Evolutionary conservation across 2,113 vertebrate genomes (phyloP).

Genomic region (Reinhardtius hippoglossoides): DNA sequence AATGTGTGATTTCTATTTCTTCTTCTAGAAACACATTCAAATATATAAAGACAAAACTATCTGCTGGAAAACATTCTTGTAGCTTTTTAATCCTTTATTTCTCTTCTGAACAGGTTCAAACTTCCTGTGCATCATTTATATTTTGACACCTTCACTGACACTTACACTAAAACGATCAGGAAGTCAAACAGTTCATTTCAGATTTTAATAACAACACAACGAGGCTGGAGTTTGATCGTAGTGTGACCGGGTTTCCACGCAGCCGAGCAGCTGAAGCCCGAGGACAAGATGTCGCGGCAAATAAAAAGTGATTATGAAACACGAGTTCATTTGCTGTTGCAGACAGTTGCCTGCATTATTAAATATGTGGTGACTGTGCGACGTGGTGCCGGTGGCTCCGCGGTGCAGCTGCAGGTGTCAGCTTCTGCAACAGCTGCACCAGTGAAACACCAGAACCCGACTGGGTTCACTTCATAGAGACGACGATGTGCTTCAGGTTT

Average conservation of each 20-base stretch:
- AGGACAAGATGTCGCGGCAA: constrained; percentile 25
- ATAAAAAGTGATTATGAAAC: constrained; percentile 45
- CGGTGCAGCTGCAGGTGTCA: background rate
- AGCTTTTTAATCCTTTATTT: no score
- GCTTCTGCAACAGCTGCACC: background rate
- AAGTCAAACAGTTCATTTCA: background rate
- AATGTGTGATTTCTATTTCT: no score
- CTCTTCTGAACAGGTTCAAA: no score
- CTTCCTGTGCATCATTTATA: no score
- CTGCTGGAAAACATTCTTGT: no score
- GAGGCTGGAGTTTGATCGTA: no score
- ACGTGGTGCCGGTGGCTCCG: background rate
- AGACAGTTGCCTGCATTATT: constrained; percentile 49
- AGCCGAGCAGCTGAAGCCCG: constrained; percentile 9
- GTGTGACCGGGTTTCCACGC: background rate
- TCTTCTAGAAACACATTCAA: no score
- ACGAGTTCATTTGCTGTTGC: constrained; percentile 34
- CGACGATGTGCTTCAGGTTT: no score
- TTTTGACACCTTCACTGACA: no score
- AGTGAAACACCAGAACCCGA: background rate
- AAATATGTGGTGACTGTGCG: constrained; percentile 34
- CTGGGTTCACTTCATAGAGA: no score
- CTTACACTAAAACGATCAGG: no score
- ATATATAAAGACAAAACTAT: no score
- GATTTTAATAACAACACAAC: background rate